Evolutionary conservation across 2,113 vertebrate genomes (phyloP), one percentile per base, ranked within the genome.

Genomic region (Anhinga anhinga): DNA sequence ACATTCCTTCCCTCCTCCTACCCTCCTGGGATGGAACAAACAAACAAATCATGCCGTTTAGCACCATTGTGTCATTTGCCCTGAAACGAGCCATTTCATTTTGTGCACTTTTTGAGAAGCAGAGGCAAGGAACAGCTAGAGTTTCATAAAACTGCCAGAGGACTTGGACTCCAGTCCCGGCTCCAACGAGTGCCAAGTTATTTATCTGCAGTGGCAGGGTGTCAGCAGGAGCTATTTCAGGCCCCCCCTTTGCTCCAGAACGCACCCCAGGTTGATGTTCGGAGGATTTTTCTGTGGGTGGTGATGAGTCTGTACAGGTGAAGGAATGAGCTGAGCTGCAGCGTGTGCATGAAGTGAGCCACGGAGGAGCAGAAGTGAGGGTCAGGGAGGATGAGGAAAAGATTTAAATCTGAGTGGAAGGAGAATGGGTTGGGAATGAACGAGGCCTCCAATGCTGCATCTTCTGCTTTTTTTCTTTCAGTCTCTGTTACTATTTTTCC

Each of bases 11-110:
- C 36, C 84, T 93, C 73, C 70, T 94, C 52, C 66, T 96, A 36
- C 78, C 82, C 95, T 96, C 82, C 85, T 88, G 95, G 92, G 93
- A 94, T 90, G 85, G 93, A 96, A 69, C 82, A 96, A 94, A 92
- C 82, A 95, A 95, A 95, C 92, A 96, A 90, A 94, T 95, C 85
- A 86, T 92, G 87, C 79, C 6, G 16, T 88, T 96, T 96, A 96
- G 76, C 96, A 94, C 90, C 88, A 81, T 95, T 96, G 93, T 96
- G 95, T 96, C 96, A 92, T 93, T 96, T 96, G 82, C 90, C 93
- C 87, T 2, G 0, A 85, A 94, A 96, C 7, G 15, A 96, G 93
- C 52, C 55, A 58, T 95, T 96, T 83, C 20, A 53, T 92, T 95
- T 85, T 86, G 91, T 96, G 61, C 4, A 7, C 71, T 93, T 86